These are phyloP conservation scores for Hozukius guyotensis DNA, from an alignment of 2,797 vertebrate genomes.

Conservation along the genomic window DNA sequence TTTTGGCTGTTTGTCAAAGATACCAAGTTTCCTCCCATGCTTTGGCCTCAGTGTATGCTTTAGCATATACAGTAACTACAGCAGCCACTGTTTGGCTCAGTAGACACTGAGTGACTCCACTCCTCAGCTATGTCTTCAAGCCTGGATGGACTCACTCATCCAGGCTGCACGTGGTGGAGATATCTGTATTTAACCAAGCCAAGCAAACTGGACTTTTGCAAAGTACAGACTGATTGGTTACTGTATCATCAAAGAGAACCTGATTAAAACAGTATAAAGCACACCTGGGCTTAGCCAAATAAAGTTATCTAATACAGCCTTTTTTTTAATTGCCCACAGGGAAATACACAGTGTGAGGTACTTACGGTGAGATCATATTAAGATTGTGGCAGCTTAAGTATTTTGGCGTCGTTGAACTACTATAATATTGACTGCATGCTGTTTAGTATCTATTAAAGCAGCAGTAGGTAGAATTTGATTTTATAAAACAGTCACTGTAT, in stretches of 20 bases:
- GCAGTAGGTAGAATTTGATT: too few species aligned
- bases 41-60: neutral
- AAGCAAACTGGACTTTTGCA: neutral
- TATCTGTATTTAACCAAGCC: conserved; percentile 8
- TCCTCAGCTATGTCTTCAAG: conserved; percentile 14
- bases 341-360: neutral
- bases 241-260: neutral
- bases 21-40: conserved; percentile 2
- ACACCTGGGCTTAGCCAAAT: neutral
- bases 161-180: conserved; percentile 34
- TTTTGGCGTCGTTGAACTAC: neutral
- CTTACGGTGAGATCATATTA: neutral
- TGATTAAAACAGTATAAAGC: neutral
- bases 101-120: conserved; percentile 18
- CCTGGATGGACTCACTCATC: conserved; percentile 8
- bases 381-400: neutral
- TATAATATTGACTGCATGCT: neutral
- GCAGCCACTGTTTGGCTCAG: conserved; percentile 26
- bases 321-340: neutral
- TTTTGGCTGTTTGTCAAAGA: conserved; percentile 26
- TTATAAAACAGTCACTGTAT: too few species aligned
- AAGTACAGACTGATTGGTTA: neutral
- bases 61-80: conserved; percentile 1
- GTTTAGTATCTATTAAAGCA: neutral
- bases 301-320: neutral